Percentiles rank a stretch among this genome's conserved stretches.
These are phyloP conservation scores for Aphodius granarius DNA, from an alignment of 2,888 invertebrate genomes.

Conservation along the genomic window DNA sequence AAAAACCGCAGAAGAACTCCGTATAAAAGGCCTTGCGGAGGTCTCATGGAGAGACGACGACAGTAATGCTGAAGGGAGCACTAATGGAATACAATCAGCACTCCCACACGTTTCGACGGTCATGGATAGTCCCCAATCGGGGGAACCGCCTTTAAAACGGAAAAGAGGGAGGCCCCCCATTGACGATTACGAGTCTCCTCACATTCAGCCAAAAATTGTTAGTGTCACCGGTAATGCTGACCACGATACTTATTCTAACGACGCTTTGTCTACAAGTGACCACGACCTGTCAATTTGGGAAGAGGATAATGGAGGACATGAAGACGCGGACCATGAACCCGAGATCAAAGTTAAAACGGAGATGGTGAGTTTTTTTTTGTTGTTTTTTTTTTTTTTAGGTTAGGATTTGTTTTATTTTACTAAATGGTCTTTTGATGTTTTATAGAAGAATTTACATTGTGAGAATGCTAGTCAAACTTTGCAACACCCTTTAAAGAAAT, in stretches of 20 bases:
- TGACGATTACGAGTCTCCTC: slow-evolving; percentile 58
- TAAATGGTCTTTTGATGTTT: too few relatives aligned
- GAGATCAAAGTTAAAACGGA: slow-evolving; percentile 49
- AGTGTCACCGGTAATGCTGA: slow-evolving; percentile 41
- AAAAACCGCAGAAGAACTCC: slow-evolving; percentile 89
- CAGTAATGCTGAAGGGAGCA: slow-evolving; percentile 43
- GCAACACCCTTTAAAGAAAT: too few relatives aligned
- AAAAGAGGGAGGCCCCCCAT: slow-evolving; percentile 70
- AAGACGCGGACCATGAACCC: slow-evolving; percentile 43
- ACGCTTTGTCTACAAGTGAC: slow-evolving; percentile 53
- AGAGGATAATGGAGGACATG: slow-evolving; percentile 47
- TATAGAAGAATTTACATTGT: too few relatives aligned
- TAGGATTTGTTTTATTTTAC: background rate
- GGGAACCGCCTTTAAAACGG: slow-evolving; percentile 56
- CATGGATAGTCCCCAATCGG: slow-evolving; percentile 48
- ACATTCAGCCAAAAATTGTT: background rate
- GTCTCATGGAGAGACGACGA: slow-evolving; percentile 80
- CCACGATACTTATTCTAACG: slow-evolving; percentile 50
- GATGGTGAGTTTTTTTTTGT: slow-evolving; percentile 28
- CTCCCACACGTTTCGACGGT: slow-evolving; percentile 53
- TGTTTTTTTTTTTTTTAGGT: slow-evolving; percentile 3
- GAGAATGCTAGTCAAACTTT: too few relatives aligned
- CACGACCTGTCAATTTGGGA: slow-evolving; percentile 52
- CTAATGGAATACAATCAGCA: slow-evolving; percentile 45
- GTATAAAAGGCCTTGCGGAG: slow-evolving; percentile 89